Evolutionary conservation across 1,140 invertebrate genomes (phyloP).

Genomic region (Conus ventricosus): DNA sequence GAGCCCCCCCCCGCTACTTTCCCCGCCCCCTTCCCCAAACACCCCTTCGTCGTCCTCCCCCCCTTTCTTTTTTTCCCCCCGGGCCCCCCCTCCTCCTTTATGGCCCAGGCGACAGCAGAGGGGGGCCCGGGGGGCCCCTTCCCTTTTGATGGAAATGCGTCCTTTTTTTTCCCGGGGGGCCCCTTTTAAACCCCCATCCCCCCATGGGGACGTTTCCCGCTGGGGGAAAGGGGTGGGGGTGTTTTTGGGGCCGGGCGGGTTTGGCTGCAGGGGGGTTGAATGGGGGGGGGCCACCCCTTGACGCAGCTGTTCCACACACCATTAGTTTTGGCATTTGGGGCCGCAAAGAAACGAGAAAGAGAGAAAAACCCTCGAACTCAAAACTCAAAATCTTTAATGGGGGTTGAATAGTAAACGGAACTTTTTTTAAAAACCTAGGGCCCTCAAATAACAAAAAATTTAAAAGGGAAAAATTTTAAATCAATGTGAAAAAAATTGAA

Average conservation of each 20-base stretch:
- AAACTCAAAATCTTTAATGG: too few species aligned
- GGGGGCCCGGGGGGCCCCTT: constrained; percentile 34
- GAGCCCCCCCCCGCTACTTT: constrained; percentile 72
- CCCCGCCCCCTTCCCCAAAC: constrained; percentile 50
- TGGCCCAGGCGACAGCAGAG: constrained; percentile 1
- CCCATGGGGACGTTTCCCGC: too few species aligned
- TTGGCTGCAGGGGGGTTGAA: constrained; percentile 25
- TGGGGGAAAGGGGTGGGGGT: constrained; percentile 25
- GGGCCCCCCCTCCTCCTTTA: constrained; percentile 41
- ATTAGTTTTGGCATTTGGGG: too few species aligned
- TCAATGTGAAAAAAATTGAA: too few species aligned
- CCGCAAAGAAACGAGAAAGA: too few species aligned
- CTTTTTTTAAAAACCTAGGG: too few species aligned
- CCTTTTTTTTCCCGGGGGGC: too few species aligned
- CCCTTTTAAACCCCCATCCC: too few species aligned
- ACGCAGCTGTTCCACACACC: constrained; percentile 30
- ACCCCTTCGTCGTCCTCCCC: constrained; percentile 61
- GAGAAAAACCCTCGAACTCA: too few species aligned
- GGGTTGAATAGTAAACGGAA: too few species aligned
- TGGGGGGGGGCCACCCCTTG: constrained; percentile 39
- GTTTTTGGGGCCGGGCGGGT: constrained; percentile 29
- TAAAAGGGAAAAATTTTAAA: too few species aligned
- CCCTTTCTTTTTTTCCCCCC: constrained; percentile 57
- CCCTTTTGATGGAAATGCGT: constrained; percentile 45
- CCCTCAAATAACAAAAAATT: too few species aligned